Evolutionary conservation across 2,888 invertebrate species (phyloP), one percentile per base, ranked within the genome.

Genomic region (Syritta pipiens): DNA sequence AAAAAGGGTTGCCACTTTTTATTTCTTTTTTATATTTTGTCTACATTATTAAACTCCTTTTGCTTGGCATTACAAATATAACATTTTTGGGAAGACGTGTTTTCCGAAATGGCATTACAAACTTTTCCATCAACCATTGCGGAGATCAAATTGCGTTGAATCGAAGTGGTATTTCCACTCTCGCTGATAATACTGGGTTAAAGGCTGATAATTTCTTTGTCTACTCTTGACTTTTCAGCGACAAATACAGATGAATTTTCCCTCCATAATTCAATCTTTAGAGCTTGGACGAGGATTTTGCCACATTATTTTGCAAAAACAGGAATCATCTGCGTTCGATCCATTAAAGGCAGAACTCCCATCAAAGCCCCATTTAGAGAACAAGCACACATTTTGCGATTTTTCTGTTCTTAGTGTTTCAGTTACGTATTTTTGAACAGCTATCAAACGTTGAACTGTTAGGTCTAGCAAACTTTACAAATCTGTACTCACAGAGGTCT

Each of bases 311-410:
- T 37, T 37, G 12, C 19, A 40, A 17, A 9, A 1, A 40, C 30
- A 10, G 32, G 37, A 14, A 37, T 12, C 9, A 53, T 9, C 4
- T 17, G 17, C 1, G 7, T 44, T 9, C 9, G 20, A 22, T 22
- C 22, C 9, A 35, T 20, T 51, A 4, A 26, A 26, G 9, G 37
- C 53, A 26, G 37, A 37, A 17, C 40, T 55, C 14, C 37, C 37
- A 37, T 55, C 53, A 55, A 55, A 55, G 24, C 30, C 40, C 53
- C 53, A 55, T 26, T 55, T 55, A 55, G 26, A 55, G 26, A 26
- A 37, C 9, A 55, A 37, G 37, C 17, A 51, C 35, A 51, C n/a
- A 26, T 37, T 55, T 37, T 30, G 12, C 7, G 30, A 49, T 6
- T 55, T 40, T 32, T 51, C 49, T 19, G 32, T 9, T 5, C 10